Evolutionary conservation across 2,888 invertebrate genomes (phyloP).

Genomic region (Xestoiulus laeticollis): DNA sequence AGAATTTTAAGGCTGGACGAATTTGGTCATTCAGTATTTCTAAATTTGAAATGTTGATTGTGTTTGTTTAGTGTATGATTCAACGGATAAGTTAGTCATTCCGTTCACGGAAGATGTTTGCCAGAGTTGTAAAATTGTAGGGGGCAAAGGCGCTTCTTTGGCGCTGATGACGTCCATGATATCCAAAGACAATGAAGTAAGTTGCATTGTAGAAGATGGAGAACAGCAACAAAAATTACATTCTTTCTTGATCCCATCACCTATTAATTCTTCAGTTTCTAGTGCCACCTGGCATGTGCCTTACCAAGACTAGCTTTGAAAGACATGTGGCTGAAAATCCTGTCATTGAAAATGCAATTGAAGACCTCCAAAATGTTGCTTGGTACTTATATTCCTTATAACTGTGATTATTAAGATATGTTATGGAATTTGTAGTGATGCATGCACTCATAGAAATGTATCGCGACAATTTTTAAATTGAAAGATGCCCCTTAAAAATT

Average conservation of each 20-base stretch:
- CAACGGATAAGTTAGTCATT: constrained; percentile 54
- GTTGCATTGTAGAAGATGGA: neutral
- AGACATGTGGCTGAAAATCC: constrained; percentile 69
- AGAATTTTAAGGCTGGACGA: too few relatives aligned
- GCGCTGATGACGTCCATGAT: constrained; percentile 68
- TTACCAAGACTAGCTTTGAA: constrained; percentile 73
- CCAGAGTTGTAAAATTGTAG: constrained; percentile 71
- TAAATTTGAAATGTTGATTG: neutral
- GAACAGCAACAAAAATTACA: neutral
- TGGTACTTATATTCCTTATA: constrained; percentile 39
- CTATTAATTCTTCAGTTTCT: constrained; percentile 66
- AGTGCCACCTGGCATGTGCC: constrained; percentile 77
- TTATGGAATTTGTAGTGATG: too few relatives aligned
- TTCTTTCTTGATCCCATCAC: neutral
- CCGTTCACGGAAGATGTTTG: constrained; percentile 60
- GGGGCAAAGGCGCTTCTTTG: constrained; percentile 82
- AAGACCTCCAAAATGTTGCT: constrained; percentile 69
- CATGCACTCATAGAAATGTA: too few relatives aligned
- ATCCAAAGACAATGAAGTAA: neutral
- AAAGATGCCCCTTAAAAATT: neutral
- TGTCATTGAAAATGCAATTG: constrained; percentile 67
- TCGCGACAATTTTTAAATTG: too few relatives aligned
- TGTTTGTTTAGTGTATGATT: neutral
- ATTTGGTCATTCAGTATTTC: too few relatives aligned
- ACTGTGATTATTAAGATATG: neutral